Base-by-base conservation (phyloP, 2,113 vertebrate species). In the Notothenia rossii region DNA sequence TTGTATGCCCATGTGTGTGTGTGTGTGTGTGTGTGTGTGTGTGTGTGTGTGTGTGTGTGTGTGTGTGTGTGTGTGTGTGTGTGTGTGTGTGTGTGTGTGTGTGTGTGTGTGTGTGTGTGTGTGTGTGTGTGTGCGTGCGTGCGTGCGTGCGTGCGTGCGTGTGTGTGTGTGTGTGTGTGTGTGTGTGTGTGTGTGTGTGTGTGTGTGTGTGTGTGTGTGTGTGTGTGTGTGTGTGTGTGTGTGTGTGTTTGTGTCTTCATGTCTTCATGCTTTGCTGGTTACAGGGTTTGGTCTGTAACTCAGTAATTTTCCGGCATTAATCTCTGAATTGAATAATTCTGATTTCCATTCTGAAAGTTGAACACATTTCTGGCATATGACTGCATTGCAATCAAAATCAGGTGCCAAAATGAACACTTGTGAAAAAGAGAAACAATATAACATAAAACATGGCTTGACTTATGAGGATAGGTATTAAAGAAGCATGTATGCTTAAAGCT, bases 201-300 rank as follows among this genome's bases (percentile, higher is more conserved):
- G 65, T 33, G 25, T 45, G 58, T 43, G 29, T 71, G 56, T 61
- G 36, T n/a, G n/a, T n/a, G n/a, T n/a, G n/a, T n/a, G n/a, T n/a
- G n/a, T n/a, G n/a, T n/a, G n/a, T n/a, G n/a, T n/a, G n/a, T n/a
- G n/a, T n/a, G n/a, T n/a, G n/a, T n/a, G n/a, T n/a, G n/a, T 20
- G 17, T n/a, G 20, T 8, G 9, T 40, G 66, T 25, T 6, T 29
- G 43, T n/a, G n/a, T n/a, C n/a, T n/a, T n/a, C n/a, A n/a, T n/a
- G n/a, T 25, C 20, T 68, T 22, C 48, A 48, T 51, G n/a, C 17
- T 58, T 46, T 51, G 15, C 45, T 73, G 55, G 33, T 66, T 59
- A 73, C 17, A 59, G 29, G 46, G 29, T 66, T 72, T 69, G n/a
- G 20, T 58, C 12, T 15, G 36, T 40, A 40, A 40, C 36, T 40